These are phyloP conservation scores for Agapetus fuscipes DNA, from an alignment of 2,888 invertebrate genomes.

Conservation along the genomic window DNA sequence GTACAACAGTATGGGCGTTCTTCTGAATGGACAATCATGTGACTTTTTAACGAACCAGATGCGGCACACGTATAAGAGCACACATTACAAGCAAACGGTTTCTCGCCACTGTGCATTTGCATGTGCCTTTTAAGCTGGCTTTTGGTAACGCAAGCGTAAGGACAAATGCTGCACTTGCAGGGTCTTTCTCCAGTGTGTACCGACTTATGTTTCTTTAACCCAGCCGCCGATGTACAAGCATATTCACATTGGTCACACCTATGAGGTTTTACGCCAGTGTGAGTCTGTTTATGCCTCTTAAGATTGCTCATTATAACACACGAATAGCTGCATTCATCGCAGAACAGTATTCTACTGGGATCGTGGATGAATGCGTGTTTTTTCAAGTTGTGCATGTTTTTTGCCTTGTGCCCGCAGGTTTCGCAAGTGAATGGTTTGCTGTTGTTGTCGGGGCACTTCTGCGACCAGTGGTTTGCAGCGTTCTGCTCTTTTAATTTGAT, in stretches of 20 bases:
- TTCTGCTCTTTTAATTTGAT: not conserved
- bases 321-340: not conserved
- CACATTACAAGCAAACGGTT: not conserved
- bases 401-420: not conserved
- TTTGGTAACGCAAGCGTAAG: not conserved
- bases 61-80: not conserved
- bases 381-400: not conserved
- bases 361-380: not conserved
- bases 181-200: not conserved
- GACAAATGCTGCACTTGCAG: not conserved
- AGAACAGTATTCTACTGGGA: not conserved
- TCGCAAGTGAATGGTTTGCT: not conserved
- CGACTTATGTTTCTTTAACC: not conserved
- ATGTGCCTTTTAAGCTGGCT: not conserved
- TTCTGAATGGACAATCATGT: not conserved
- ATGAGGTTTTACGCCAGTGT: not conserved
- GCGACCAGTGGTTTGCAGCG: not conserved
- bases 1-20: not conserved
- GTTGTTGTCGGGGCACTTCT: not conserved
- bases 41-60: not conserved
- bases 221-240: not conserved
- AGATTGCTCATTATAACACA: not conserved
- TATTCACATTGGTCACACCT: not conserved
- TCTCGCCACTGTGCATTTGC: not conserved
- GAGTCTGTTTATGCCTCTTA: not conserved